Conservation (phyloP, 2,888 invertebrate species). For the Drosophila ustulata region DNA sequence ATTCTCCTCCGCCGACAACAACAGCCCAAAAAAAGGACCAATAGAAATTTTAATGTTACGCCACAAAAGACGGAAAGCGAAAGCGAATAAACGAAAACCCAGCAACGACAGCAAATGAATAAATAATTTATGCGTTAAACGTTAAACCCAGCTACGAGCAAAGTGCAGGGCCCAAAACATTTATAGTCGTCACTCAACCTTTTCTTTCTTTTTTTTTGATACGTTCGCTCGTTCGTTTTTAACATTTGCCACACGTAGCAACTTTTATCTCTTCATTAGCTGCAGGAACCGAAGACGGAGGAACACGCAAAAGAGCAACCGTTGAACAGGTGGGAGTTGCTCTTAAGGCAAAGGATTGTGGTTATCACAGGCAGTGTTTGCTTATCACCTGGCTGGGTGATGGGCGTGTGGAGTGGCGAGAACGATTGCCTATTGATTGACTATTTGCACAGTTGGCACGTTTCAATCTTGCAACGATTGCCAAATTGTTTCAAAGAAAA, state of each 20-base stretch:
- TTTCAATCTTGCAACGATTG: conserved; percentile 51
- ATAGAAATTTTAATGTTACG: conserved; percentile 67
- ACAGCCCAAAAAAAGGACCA: conserved; percentile 4
- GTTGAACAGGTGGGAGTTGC: conserved; percentile 8
- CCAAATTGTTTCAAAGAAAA: conserved; percentile 52
- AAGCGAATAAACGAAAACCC: conserved; percentile 41
- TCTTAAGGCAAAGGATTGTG: conserved; percentile 51
- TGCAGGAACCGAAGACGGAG: conserved; percentile 20
- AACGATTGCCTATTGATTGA: conserved; percentile 51
- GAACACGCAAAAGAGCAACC: not conserved
- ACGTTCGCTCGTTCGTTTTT: conserved; percentile 22
- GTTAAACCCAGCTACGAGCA: conserved; percentile 2
- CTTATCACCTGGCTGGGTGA: conserved; percentile 70
- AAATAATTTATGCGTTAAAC: conserved; percentile 74
- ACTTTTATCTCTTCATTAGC: conserved; percentile 77
- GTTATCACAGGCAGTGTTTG: conserved; percentile 58
- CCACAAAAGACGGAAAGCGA: conserved; percentile 3
- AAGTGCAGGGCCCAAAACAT: conserved; percentile 21
- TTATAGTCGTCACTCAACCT: conserved; percentile 55
- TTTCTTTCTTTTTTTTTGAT: conserved; percentile 6
- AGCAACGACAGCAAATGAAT: conserved; percentile 75
- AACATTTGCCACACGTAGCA: conserved; percentile 76
- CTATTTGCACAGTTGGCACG: conserved; percentile 70
- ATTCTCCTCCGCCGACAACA: not conserved
- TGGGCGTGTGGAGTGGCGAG: conserved; percentile 25